A percentile compares a stretch with the other conserved stretches of the same genome.
These are phyloP conservation scores for Peucedramus taeniatus DNA, from an alignment of 2,113 vertebrate species.

Conservation along the genomic window DNA sequence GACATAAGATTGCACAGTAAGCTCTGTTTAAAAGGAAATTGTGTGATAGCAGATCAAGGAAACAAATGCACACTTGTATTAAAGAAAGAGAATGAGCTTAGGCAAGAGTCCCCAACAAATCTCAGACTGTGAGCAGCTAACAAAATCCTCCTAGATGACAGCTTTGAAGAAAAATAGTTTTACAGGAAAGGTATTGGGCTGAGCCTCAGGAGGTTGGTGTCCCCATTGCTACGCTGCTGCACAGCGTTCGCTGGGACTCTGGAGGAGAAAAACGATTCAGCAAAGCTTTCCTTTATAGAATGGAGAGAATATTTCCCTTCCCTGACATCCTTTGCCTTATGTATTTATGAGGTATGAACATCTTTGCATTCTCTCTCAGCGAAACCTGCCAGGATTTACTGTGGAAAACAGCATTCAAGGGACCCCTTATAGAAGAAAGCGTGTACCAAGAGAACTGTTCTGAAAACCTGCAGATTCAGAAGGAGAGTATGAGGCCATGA, in stretches of 20 bases:
- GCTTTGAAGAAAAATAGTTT: conserved; percentile 36
- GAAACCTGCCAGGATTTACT: neutral
- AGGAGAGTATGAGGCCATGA: neutral
- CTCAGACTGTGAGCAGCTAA: conserved; percentile 13
- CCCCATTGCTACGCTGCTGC: neutral
- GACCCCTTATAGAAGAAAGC: neutral
- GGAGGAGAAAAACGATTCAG: neutral
- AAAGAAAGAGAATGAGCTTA: conserved; percentile 26
- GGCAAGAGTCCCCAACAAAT: neutral
- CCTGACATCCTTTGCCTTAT: neutral
- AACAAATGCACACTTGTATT: conserved; percentile 26
- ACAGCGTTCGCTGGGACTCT: neutral
- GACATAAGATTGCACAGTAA: neutral
- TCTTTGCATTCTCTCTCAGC: neutral
- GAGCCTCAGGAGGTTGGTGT: conserved; percentile 6
- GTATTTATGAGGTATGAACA: neutral
- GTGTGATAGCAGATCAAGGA: conserved; percentile 40
- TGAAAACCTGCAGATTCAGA: neutral
- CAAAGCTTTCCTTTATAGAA: conserved; percentile 10
- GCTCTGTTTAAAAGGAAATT: conserved; percentile 9
- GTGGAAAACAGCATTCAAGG: conserved; percentile 10
- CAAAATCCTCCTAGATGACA: conserved; percentile 8
- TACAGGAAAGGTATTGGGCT: neutral
- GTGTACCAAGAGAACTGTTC: neutral
- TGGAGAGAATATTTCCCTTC: neutral